Evolutionary conservation across 2,797 vertebrate genomes (phyloP).

Genomic region (Pseudocheirus occidentalis): DNA sequence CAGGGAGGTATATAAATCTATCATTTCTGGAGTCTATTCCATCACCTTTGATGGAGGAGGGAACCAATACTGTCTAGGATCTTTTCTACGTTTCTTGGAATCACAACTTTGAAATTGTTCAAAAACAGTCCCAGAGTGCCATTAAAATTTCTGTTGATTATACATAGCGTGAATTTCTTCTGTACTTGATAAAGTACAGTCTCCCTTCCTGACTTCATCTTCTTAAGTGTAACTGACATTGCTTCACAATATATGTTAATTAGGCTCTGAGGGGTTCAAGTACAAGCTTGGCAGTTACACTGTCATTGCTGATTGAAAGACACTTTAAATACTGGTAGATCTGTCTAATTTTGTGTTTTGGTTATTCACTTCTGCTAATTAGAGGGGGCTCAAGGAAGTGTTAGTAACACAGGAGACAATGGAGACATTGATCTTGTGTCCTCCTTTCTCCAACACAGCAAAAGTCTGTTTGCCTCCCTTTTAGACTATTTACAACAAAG

Average conservation of each 20-base stretch:
- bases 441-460: neutral
- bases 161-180: neutral
- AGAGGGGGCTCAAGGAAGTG: neutral
- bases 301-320: neutral
- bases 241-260: neutral
- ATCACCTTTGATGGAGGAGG: neutral
- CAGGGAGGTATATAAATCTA: neutral
- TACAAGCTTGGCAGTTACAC: neutral
- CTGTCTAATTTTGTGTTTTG: neutral
- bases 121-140: neutral
- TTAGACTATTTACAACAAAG: neutral
- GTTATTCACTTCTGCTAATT: neutral
- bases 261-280: neutral
- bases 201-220: neutral
- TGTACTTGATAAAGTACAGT: neutral
- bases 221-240: neutral
- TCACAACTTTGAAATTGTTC: neutral
- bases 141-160: neutral
- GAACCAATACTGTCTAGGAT: neutral
- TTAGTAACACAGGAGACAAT: neutral
- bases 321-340: neutral
- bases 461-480: neutral
- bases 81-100: neutral
- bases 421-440: neutral
- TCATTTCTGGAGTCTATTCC: neutral